Evolutionary conservation across 2,113 vertebrate species (phyloP).

Genomic region (Motacilla alba): DNA sequence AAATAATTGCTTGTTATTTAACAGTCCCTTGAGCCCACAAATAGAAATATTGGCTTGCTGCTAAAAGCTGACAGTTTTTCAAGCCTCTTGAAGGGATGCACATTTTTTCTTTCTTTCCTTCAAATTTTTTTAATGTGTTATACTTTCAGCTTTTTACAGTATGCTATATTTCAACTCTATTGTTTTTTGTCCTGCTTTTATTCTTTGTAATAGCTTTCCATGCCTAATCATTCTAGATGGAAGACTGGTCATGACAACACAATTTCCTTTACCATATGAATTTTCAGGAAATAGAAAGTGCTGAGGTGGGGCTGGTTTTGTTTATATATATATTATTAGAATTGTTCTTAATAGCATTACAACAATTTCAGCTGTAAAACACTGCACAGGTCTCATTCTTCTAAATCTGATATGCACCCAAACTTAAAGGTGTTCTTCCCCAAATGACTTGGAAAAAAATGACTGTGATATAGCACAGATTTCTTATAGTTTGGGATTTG

Average conservation of each 20-base stretch:
- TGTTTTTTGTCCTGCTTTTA: not conserved
- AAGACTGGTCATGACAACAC: not conserved
- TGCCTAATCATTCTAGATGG: not conserved
- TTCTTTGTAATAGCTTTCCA: not conserved
- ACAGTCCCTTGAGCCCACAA: constrained; percentile 11
- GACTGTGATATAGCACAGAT: rapidly evolving
- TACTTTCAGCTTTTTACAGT: not conserved
- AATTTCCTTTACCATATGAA: not conserved
- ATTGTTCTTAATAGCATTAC: not conserved
- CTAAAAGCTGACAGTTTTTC: constrained; percentile 16
- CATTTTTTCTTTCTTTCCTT: not conserved
- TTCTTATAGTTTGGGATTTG: not conserved
- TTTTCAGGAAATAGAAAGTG: not conserved
- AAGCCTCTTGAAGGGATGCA: not conserved
- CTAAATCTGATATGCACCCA: not conserved
- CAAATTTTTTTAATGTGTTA: not conserved
- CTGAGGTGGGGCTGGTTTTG: not conserved
- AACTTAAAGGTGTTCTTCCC: not conserved
- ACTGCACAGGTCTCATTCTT: not conserved
- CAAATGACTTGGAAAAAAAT: not conserved
- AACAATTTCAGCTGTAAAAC: not conserved
- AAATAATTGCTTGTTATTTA: constrained; percentile 64
- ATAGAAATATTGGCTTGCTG: constrained; percentile 54
- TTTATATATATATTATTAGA: not conserved
- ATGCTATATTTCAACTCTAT: not conserved